These are phyloP conservation scores for Odontomyia ornata DNA, from an alignment of 2,888 invertebrate genomes.

Conservation along the genomic window DNA sequence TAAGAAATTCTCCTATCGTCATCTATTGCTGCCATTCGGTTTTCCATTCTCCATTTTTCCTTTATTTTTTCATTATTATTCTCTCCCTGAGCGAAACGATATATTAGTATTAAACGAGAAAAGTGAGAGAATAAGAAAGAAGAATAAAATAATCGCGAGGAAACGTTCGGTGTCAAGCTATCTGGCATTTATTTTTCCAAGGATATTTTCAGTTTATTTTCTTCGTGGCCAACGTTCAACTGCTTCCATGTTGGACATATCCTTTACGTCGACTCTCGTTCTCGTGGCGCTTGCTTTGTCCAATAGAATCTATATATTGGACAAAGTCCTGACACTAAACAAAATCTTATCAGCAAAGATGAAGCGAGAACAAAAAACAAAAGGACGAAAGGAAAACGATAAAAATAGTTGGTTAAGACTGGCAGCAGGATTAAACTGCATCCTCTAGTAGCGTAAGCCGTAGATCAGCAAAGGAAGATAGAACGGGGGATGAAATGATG, in stretches of 20 bases:
- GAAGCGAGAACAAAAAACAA: not conserved
- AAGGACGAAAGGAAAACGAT: not conserved
- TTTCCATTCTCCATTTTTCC: too few relatives aligned
- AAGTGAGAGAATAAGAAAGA: not conserved
- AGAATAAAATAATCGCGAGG: not conserved
- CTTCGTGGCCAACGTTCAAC: not conserved
- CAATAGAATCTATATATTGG: conserved; percentile 13
- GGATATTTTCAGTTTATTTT: conserved; percentile 1
- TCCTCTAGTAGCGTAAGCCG: too few relatives aligned
- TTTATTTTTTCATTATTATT: not conserved
- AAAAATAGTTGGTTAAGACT: too few relatives aligned
- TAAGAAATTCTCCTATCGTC: not conserved
- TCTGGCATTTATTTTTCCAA: not conserved
- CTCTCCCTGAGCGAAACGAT: not conserved
- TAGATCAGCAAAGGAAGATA: too few relatives aligned
- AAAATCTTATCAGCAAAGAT: conserved; percentile 36
- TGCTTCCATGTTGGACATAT: too few relatives aligned
- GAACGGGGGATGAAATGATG: not conserved
- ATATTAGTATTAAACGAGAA: not conserved
- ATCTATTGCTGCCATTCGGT: not conserved
- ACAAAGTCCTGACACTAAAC: conserved; percentile 29
- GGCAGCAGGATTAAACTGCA: too few relatives aligned
- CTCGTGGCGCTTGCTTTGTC: not conserved
- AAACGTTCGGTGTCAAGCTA: not conserved
- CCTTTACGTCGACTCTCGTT: too few relatives aligned